A percentile compares a stretch with the other conserved stretches of the same genome.
These are phyloP conservation scores for Probaryconus sp. DNA, from an alignment of 1,140 invertebrate genomes.

Conservation along the genomic window DNA sequence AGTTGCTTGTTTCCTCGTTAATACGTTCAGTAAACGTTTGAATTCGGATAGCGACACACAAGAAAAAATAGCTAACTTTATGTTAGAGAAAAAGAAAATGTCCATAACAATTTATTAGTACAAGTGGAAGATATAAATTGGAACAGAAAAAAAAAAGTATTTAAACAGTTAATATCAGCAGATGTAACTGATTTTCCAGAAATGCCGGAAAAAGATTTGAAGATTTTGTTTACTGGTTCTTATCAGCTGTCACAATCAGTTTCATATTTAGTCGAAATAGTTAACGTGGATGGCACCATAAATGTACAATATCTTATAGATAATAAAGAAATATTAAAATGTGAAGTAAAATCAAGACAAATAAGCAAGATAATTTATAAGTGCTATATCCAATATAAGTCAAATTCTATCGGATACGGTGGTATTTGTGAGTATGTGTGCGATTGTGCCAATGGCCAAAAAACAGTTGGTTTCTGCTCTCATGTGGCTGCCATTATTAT, in stretches of 20 bases:
- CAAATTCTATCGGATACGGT: constrained; percentile 11
- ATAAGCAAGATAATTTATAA: constrained; percentile 34
- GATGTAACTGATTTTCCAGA: constrained; percentile 33
- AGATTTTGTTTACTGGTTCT: constrained; percentile 32
- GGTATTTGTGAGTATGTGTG: constrained; percentile 31
- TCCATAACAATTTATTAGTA: constrained; percentile 35
- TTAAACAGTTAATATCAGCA: constrained; percentile 29
- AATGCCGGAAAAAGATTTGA: constrained; percentile 36
- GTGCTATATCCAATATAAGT: constrained; percentile 40
- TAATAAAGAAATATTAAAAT: constrained; percentile 33
- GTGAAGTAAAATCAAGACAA: constrained; percentile 44
- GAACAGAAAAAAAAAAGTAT: constrained; percentile 23
- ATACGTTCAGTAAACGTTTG: constrained; percentile 48
- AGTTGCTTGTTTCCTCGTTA: constrained; percentile 53
- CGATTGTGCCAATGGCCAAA: constrained; percentile 40
- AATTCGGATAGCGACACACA: constrained; percentile 35
- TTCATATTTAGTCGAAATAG: constrained; percentile 46
- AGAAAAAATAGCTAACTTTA: constrained; percentile 30
- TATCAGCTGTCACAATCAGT: constrained; percentile 40
- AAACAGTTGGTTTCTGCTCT: constrained; percentile 38
- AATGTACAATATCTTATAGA: constrained; percentile 37
- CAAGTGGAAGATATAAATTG: constrained; percentile 51
- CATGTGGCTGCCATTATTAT: constrained; percentile 21
- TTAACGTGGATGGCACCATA: constrained; percentile 22
- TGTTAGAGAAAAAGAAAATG: constrained; percentile 10